Evolutionary conservation across 2,797 vertebrate species (phyloP), one percentile per base, ranked within the genome.

Genomic region (Syncerus caffer): DNA sequence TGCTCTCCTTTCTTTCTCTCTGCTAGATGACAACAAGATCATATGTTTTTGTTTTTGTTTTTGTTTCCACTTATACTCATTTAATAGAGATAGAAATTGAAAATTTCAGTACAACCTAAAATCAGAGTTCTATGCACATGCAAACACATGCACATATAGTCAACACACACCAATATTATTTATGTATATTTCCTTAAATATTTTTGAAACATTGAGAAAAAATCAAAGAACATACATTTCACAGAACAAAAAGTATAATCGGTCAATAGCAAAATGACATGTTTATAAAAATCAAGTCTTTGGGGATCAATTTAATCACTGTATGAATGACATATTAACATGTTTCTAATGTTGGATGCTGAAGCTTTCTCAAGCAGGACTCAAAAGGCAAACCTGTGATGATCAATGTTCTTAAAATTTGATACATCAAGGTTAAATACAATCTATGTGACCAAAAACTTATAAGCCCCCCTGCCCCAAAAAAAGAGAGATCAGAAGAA

Each of bases 11-110:
- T 83, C n/a, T 96, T 82, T 98, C 58, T 83, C 34, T 96, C 84
- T 98, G 45, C 92, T 96, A 96, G 78, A 83, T 7, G 3, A 85
- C 88, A 98, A 96, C 23, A 93, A 89, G 51, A 47, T 85, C 96
- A 71, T 29, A 57, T 57, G 57, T 50, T 38, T n/a, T n/a, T n/a
- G n/a, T n/a, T n/a, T n/a, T n/a, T n/a, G n/a, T n/a, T n/a, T n/a
- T n/a, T n/a, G n/a, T n/a, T 50, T 27, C 7, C 10, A 17, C 85
- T 96, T 91, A 29, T 60, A 57, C 13, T 62, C 17, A 50, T 89
- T 89, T 89, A 9, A 87, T 87, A 23, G 47, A 85, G 34, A 79
- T 1, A 85, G 10, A 86, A 89, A 19, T 86, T 55, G 29, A 53
- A 89, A 90, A 47, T 31, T 76, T 91, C 4, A 87, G 25, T 83